Conservation (phyloP, 2,888 invertebrate genomes). For the Megalurothrips usitatus region DNA sequence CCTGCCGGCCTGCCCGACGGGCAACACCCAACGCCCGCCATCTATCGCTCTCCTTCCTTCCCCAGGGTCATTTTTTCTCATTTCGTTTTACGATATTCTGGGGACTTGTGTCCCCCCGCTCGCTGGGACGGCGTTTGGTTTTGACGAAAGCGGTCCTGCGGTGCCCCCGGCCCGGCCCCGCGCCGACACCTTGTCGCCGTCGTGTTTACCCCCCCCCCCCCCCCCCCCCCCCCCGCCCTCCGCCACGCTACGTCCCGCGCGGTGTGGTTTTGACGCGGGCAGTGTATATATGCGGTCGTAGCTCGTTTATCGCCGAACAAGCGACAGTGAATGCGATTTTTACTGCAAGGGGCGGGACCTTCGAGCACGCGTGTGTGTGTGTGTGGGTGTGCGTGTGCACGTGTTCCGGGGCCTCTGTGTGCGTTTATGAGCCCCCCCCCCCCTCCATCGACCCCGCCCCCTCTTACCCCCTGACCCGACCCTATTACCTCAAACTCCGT, state of each 20-base stretch:
- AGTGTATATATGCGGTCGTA: background rate
- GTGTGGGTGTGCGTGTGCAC: background rate
- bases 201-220: too few relatives aligned
- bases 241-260: background rate
- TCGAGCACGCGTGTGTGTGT: background rate
- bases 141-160: too few relatives aligned
- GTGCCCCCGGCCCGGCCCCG: too few relatives aligned
- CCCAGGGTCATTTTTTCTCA: too few relatives aligned
- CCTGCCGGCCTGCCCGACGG: too few relatives aligned
- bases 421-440: background rate
- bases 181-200: too few relatives aligned
- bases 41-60: too few relatives aligned
- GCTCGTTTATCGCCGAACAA: conserved; percentile 17
- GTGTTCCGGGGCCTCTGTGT: background rate
- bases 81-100: too few relatives aligned
- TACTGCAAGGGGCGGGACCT: background rate
- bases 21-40: too few relatives aligned
- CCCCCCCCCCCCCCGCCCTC: background rate
- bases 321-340: conserved; percentile 21
- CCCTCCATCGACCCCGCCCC: background rate
- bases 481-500: too few relatives aligned
- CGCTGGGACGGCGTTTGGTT: too few relatives aligned
- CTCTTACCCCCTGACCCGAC: background rate
- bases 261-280: background rate
- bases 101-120: too few relatives aligned